phyloP scores from a whole-genome alignment of 2,113 vertebrate genomes.

The Pycnonotus jocosus region DNA sequence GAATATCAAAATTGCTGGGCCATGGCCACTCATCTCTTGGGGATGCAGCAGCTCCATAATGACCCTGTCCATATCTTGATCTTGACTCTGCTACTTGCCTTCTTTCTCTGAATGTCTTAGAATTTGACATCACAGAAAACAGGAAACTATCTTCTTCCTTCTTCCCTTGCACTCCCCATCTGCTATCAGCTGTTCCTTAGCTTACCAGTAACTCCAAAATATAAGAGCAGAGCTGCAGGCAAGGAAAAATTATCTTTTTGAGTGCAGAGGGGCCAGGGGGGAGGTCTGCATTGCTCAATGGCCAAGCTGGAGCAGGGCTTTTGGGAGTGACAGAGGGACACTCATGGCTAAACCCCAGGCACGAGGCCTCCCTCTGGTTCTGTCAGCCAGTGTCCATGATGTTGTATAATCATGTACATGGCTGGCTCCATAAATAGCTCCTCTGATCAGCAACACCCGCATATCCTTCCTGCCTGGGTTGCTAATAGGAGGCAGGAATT shows the following conservation, averaged over 20 bases:
- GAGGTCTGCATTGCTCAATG: fast-evolving
- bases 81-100: not conserved
- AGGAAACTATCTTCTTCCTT: not conserved
- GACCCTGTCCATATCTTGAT: not conserved
- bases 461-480: constrained; percentile 7
- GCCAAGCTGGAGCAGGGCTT: not conserved
- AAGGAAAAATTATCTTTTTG: not conserved
- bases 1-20: not conserved
- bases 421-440: constrained; percentile 45
- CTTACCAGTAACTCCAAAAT: not conserved
- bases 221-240: not conserved
- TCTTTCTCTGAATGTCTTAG: not conserved
- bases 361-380: not conserved
- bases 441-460: not conserved
- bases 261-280: fast-evolving
- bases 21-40: fast-evolving
- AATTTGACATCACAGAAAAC: not conserved
- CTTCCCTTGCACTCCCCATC: not conserved
- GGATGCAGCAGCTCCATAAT: fast-evolving
- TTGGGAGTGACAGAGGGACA: not conserved
- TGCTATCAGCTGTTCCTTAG: not conserved
- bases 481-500: not conserved
- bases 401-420: not conserved
- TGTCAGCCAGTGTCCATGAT: not conserved
- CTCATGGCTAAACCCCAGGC: not conserved